Evolutionary conservation across 1,140 invertebrate species (phyloP).

Genomic region (Coelopa frigida): DNA sequence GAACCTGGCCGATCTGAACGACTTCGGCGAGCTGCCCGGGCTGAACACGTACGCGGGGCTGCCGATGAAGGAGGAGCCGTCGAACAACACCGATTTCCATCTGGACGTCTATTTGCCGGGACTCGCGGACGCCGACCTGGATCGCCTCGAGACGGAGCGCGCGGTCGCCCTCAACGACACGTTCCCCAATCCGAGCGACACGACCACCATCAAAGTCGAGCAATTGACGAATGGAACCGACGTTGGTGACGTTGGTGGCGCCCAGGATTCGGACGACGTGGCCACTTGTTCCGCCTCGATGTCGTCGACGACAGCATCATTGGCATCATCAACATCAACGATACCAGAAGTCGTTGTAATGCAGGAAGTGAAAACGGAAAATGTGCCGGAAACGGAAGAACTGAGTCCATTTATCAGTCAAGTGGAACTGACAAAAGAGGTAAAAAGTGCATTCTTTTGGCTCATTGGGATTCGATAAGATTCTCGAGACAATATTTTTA

Average conservation of each 20-base stretch:
- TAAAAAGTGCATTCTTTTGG: too few relatives aligned
- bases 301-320: too few relatives aligned
- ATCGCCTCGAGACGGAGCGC: background rate
- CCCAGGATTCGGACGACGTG: background rate
- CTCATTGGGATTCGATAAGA: too few relatives aligned
- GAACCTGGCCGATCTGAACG: conserved; percentile 38
- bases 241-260: conserved; percentile 13
- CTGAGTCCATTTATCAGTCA: conserved; percentile 15
- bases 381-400: conserved; percentile 16
- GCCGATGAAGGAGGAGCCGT: conserved; percentile 38
- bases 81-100: conserved; percentile 23
- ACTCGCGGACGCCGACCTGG: conserved; percentile 10
- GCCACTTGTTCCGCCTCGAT: background rate
- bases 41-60: conserved; percentile 33
- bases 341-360: too few relatives aligned
- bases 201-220: conserved; percentile 21
- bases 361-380: conserved; percentile 12
- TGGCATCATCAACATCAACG: too few relatives aligned
- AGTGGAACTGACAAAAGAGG: conserved; percentile 7
- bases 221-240: conserved; percentile 16
- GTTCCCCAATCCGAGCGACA: conserved; percentile 30
- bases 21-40: conserved; percentile 34
- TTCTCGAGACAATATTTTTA: too few relatives aligned
- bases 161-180: conserved; percentile 32
- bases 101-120: conserved; percentile 23